Conservation (phyloP, 1,140 invertebrate species). For the Microvelia longipes region DNA sequence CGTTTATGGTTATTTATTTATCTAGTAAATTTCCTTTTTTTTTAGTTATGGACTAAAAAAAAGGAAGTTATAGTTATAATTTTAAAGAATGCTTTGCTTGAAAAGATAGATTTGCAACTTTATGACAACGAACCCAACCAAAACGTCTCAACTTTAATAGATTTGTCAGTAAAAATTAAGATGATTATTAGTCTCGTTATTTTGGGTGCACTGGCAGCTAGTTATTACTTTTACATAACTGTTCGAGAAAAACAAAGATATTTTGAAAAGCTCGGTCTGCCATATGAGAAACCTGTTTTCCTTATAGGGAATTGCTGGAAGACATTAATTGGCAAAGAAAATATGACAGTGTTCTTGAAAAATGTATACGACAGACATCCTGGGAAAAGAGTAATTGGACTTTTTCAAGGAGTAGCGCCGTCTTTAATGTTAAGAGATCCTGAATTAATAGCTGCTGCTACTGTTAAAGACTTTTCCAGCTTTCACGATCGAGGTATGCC, state of each 20-base stretch:
- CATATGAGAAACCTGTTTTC: not conserved
- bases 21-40: too few relatives aligned
- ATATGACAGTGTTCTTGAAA: not conserved
- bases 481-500: constrained; percentile 34
- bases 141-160: too few relatives aligned
- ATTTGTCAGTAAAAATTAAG: too few relatives aligned
- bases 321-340: not conserved
- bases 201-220: not conserved
- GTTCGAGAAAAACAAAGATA: not conserved
- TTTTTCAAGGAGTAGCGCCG: constrained; percentile 27
- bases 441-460: constrained; percentile 35
- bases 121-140: too few relatives aligned
- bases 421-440: constrained; percentile 37
- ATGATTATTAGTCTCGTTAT: not conserved
- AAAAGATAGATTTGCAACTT: too few relatives aligned
- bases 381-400: constrained; percentile 10
- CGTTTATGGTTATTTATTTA: too few relatives aligned
- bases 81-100: too few relatives aligned
- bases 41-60: too few relatives aligned
- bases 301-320: not conserved
- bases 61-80: too few relatives aligned
- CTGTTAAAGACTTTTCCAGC: constrained; percentile 38
- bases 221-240: not conserved
- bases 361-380: constrained; percentile 21
- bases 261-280: not conserved